A percentile compares a stretch with the other conserved stretches of the same genome.
Conservation (phyloP, 2,888 invertebrate species). For the Adineta ricciae region DNA sequence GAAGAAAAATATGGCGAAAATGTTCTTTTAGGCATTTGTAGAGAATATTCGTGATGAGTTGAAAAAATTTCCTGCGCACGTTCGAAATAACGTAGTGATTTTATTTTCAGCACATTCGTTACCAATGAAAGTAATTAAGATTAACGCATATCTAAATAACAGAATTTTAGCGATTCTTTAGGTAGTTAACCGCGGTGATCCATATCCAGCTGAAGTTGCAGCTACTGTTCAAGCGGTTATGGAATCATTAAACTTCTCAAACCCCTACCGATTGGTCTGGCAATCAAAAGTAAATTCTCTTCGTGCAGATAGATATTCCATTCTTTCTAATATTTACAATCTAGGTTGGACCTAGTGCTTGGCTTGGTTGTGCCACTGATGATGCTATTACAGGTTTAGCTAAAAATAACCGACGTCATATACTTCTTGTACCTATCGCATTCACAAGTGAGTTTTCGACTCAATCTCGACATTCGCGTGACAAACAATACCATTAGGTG, state of each 20-base stretch:
- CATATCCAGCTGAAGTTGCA: conserved; percentile 87
- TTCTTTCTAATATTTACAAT: conserved; percentile 17
- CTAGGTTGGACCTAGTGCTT: conserved; percentile 69
- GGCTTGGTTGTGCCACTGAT: conserved; percentile 61
- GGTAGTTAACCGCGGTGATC: conserved; percentile 81
- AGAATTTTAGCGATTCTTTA: conserved; percentile 48
- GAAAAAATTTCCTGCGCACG: conserved; percentile 60
- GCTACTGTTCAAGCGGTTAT: conserved; percentile 79
- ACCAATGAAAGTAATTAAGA: conserved; percentile 67
- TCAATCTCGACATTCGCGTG: no score
- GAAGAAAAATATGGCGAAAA: neutral
- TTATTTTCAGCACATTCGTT: conserved; percentile 89
- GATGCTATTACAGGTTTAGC: conserved; percentile 59
- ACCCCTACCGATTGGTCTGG: conserved; percentile 67
- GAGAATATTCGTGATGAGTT: conserved; percentile 71
- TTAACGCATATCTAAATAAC: no score
- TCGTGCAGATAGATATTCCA: neutral
- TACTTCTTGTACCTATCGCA: conserved; percentile 83
- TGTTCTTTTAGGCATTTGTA: conserved; percentile 62
- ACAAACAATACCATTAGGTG: conserved; percentile 45
- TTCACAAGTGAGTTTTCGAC: conserved; percentile 64
- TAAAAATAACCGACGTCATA: conserved; percentile 69
- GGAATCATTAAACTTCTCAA: conserved; percentile 58
- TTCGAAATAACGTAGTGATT: conserved; percentile 70
- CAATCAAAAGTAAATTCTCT: conserved; percentile 71